phyloP scores from a whole-genome alignment of 2,113 vertebrate genomes.

The Struthio camelus region DNA sequence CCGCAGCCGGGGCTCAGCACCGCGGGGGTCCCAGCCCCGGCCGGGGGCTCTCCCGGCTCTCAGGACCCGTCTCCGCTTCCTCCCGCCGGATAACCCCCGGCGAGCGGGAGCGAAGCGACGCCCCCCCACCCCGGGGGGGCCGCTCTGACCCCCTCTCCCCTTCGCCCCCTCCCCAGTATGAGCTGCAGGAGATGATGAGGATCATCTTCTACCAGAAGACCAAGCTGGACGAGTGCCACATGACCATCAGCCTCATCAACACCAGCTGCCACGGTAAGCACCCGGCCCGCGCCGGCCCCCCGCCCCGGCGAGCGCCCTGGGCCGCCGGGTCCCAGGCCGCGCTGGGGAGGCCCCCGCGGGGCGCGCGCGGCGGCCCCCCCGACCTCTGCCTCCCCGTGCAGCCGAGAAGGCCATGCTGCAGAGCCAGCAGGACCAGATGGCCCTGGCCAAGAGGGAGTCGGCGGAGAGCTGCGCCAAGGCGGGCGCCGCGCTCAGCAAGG shows the following conservation, averaged over 20 bases:
- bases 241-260: neutral
- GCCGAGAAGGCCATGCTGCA: slow-evolving; percentile 70
- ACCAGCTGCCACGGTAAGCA: neutral
- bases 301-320: no score
- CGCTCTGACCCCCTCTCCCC: neutral
- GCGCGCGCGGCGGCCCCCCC: fast-evolving
- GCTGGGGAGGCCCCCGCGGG: no score
- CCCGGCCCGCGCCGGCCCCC: no score
- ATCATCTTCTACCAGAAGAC: neutral
- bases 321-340: no score
- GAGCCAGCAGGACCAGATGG: slow-evolving; percentile 41
- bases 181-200: neutral
- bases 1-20: no score
- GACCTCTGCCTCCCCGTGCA: neutral
- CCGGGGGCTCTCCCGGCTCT: no score
- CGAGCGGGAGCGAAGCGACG: neutral
- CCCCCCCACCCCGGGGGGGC: neutral
- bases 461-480: neutral
- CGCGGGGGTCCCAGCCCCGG: no score
- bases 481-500: neutral
- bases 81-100: neutral
- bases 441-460: slow-evolving; percentile 50
- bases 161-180: neutral
- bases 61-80: no score
- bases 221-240: neutral